Evolutionary conservation across 2,888 invertebrate species (phyloP).

Genomic region (Heteromurus nitidus): DNA sequence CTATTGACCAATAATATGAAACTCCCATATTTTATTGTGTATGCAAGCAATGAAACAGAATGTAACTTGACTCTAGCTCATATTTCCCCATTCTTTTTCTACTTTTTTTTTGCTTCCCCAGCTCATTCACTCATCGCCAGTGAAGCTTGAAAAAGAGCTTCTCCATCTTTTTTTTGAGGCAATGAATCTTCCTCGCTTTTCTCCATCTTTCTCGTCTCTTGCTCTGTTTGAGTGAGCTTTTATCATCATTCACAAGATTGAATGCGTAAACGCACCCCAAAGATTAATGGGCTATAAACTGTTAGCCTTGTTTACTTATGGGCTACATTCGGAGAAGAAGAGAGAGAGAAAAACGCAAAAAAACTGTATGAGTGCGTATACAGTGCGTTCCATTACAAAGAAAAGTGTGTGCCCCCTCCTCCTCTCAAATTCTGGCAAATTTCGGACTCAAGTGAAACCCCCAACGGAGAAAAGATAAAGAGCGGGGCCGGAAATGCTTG

Average conservation of each 20-base stretch:
- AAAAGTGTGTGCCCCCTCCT: conserved; percentile 20
- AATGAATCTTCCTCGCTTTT: conserved; percentile 54
- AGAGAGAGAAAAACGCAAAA: too few relatives aligned
- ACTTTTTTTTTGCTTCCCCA: too few relatives aligned
- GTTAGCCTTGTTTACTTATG: background rate
- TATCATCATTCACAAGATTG: conserved; percentile 59
- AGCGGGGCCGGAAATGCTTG: conserved; percentile 56
- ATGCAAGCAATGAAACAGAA: too few relatives aligned
- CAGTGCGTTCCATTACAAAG: background rate
- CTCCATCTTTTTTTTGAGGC: conserved; percentile 15
- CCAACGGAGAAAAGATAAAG: conserved; percentile 58
- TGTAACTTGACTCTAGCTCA: too few relatives aligned
- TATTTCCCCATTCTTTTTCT: too few relatives aligned
- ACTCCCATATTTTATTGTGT: too few relatives aligned
- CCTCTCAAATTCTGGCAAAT: conserved; percentile 58
- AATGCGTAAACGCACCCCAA: conserved; percentile 60
- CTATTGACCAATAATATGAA: too few relatives aligned
- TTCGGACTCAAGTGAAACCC: conserved; percentile 36
- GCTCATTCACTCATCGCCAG: background rate
- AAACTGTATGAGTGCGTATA: background rate
- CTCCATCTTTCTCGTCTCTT: too few relatives aligned
- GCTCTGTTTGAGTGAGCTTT: conserved; percentile 45
- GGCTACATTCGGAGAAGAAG: too few relatives aligned
- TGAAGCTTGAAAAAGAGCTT: background rate
- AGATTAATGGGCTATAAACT: conserved; percentile 71